Percentiles rank a stretch among this genome's conserved stretches.
These are phyloP conservation scores for Lipotes vexillifer DNA, from an alignment of 2,113 vertebrate genomes.

Conservation along the genomic window DNA sequence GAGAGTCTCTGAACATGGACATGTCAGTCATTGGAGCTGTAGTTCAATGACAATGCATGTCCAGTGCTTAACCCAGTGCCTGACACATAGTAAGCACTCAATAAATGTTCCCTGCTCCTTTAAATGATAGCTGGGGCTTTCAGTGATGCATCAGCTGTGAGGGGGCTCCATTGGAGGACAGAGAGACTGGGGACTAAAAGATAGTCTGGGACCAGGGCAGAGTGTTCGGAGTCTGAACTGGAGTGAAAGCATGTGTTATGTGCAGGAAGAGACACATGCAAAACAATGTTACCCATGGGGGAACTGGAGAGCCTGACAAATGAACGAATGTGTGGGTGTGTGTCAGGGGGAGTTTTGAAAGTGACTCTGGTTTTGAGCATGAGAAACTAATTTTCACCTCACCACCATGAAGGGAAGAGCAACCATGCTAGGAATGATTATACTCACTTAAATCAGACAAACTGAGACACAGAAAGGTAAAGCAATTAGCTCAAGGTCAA, in stretches of 20 bases:
- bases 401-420: not conserved
- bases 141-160: fast-evolving
- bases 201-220: not conserved
- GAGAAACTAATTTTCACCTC: constrained; percentile 2
- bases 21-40: too few relatives aligned
- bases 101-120: not conserved
- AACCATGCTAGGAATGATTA: not conserved
- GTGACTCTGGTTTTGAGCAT: not conserved
- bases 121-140: not conserved
- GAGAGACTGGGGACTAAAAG: too few relatives aligned
- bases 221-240: not conserved
- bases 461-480: not conserved
- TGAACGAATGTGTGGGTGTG: not conserved
- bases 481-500: constrained; percentile 11
- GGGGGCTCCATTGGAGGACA: fast-evolving
- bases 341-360: not conserved
- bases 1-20: not conserved
- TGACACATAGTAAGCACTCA: not conserved
- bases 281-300: not conserved
- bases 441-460: not conserved
- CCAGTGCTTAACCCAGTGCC: not conserved
- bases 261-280: too few relatives aligned
- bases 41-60: not conserved
- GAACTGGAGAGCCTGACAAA: not conserved
- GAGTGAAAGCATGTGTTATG: not conserved